A percentile compares a stretch with the other conserved stretches of the same genome.
Evolutionary conservation across 2,888 invertebrate genomes (phyloP).

Genomic region (Lochmaea crataegi): DNA sequence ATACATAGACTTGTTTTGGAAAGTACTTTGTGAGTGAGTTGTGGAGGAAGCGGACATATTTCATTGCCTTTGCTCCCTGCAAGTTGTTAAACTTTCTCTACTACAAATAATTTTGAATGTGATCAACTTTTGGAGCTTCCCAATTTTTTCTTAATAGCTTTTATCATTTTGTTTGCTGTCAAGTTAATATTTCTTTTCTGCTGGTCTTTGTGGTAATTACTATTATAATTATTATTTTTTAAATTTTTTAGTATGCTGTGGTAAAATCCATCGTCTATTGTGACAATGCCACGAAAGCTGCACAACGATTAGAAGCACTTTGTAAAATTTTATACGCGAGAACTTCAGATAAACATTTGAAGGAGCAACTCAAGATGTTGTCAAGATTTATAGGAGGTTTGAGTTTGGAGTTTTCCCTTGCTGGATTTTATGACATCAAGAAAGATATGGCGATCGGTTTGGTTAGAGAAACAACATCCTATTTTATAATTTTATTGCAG

Average conservation of each 20-base stretch:
- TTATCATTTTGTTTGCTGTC: too few species aligned
- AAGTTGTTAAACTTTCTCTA: too few species aligned
- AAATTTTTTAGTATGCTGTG: background rate
- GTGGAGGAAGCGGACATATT: too few species aligned
- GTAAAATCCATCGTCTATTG: background rate
- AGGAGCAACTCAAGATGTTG: background rate
- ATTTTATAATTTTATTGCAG: conserved; percentile 2
- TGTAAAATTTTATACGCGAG: background rate
- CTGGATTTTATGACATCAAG: background rate
- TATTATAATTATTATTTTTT: background rate
- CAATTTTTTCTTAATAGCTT: too few species aligned
- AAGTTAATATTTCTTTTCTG: too few species aligned
- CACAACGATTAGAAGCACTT: background rate
- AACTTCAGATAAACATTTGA: background rate
- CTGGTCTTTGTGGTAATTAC: too few species aligned
- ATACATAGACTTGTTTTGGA: too few species aligned
- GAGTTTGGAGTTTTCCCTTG: background rate
- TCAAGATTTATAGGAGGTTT: background rate
- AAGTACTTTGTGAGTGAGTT: too few species aligned
- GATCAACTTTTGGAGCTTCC: too few species aligned
- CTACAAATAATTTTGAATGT: too few species aligned
- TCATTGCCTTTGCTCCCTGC: too few species aligned
- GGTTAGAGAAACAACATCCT: background rate
- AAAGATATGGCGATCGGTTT: background rate
- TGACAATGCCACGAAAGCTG: background rate